Conservation (phyloP, 2,113 vertebrate species). For the Myrmecobius fasciatus region DNA sequence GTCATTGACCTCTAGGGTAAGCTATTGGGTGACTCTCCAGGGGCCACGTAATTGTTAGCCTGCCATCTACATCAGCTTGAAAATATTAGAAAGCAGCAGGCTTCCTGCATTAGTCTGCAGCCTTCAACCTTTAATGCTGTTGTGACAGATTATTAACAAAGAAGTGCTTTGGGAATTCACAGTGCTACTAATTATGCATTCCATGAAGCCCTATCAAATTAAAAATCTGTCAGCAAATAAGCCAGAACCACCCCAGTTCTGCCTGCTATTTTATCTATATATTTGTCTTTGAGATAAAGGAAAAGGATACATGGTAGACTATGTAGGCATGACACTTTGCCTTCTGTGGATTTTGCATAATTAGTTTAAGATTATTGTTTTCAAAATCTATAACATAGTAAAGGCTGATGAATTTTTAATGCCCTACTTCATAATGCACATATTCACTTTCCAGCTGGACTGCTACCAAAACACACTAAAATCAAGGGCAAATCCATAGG, state of each 20-base stretch:
- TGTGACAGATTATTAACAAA: conserved; percentile 54
- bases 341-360: not conserved
- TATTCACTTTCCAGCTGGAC: accelerated
- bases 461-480: not conserved
- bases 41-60: not conserved
- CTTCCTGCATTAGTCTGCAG: not conserved
- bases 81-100: conserved; percentile 3
- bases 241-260: not conserved
- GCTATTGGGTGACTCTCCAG: not conserved
- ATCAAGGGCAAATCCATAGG: not conserved
- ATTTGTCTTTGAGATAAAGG: not conserved
- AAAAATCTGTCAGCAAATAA: conserved; percentile 44
- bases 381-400: not conserved
- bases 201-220: conserved; percentile 17
- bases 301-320: conserved; percentile 11
- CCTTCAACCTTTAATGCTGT: not conserved
- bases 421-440: not conserved
- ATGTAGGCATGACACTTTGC: not conserved
- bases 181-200: conserved; percentile 18
- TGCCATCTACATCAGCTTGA: not conserved
- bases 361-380: not conserved
- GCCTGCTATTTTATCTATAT: not conserved
- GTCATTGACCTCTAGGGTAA: not conserved
- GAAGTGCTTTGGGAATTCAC: conserved; percentile 17
- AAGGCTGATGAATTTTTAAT: not conserved